These are phyloP conservation scores for Stenotaenia linearis DNA, from an alignment of 2,888 invertebrate genomes.

Conservation along the genomic window DNA sequence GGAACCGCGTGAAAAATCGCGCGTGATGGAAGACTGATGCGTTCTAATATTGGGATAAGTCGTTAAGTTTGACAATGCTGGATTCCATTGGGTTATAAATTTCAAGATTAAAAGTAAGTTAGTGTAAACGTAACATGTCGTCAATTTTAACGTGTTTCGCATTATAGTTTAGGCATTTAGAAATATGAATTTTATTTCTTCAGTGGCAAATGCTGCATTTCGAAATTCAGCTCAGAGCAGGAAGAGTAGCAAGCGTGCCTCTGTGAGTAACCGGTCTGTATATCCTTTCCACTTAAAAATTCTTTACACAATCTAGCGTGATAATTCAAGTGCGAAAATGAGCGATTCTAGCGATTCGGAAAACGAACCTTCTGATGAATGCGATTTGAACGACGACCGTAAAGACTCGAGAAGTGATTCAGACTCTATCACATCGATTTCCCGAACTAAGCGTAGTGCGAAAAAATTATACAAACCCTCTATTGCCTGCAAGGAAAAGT, in stretches of 20 bases:
- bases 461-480: not conserved
- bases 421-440: not conserved
- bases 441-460: not conserved
- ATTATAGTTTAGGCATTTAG: not conserved
- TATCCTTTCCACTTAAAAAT: too few relatives aligned
- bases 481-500: not conserved
- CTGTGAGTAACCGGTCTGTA: too few relatives aligned
- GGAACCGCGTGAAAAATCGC: not conserved
- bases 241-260: not conserved
- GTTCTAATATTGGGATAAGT: not conserved
- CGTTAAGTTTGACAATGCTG: not conserved
- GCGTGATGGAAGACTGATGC: not conserved
- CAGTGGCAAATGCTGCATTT: not conserved
- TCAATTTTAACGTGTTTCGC: not conserved
- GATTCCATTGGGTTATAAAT: not conserved
- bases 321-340: not conserved
- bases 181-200: conserved; percentile 9
- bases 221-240: not conserved
- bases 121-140: not conserved
- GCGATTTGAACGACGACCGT: not conserved
- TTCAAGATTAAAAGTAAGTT: not conserved
- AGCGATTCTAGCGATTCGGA: not conserved
- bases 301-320: too few relatives aligned
- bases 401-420: not conserved
- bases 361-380: not conserved